Evolutionary conservation across 2,113 vertebrate species (phyloP).

Genomic region (Percina caprodes): DNA sequence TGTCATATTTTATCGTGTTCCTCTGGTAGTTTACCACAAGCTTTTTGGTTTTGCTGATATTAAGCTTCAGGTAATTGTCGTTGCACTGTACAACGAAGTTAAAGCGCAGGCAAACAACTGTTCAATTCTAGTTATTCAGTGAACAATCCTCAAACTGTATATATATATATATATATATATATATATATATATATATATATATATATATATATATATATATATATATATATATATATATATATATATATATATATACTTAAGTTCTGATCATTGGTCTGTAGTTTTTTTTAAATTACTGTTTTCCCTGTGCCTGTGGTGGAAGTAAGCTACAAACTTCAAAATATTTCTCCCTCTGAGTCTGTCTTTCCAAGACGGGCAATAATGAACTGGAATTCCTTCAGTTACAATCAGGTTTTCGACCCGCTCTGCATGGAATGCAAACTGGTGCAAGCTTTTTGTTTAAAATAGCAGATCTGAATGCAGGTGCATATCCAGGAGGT

Average conservation of each 20-base stretch:
- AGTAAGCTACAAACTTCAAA: constrained; percentile 29
- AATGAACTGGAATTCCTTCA: constrained; percentile 27
- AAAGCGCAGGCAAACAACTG: too few relatives aligned
- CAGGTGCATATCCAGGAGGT: background rate
- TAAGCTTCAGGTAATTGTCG: too few relatives aligned
- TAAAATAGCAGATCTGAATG: constrained; percentile 3
- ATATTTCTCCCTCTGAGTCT: constrained; percentile 37
- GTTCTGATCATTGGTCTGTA: background rate
- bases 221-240: too few relatives aligned
- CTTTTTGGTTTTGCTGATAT: too few relatives aligned
- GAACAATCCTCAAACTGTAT: background rate
- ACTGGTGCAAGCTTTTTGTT: background rate
- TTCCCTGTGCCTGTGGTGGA: constrained; percentile 13
- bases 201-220: too few relatives aligned
- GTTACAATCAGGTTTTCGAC: constrained; percentile 16
- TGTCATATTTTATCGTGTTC: too few relatives aligned
- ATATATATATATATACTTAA: too few relatives aligned
- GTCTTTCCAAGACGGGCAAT: constrained; percentile 19
- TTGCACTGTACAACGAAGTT: too few relatives aligned
- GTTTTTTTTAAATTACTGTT: background rate
- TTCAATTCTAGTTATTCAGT: background rate
- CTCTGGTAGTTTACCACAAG: too few relatives aligned
- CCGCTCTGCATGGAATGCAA: background rate
- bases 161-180: too few relatives aligned
- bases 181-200: too few relatives aligned